phyloP scores from a whole-genome alignment of 2,113 vertebrate species.

The Dryoscopus gambensis region DNA sequence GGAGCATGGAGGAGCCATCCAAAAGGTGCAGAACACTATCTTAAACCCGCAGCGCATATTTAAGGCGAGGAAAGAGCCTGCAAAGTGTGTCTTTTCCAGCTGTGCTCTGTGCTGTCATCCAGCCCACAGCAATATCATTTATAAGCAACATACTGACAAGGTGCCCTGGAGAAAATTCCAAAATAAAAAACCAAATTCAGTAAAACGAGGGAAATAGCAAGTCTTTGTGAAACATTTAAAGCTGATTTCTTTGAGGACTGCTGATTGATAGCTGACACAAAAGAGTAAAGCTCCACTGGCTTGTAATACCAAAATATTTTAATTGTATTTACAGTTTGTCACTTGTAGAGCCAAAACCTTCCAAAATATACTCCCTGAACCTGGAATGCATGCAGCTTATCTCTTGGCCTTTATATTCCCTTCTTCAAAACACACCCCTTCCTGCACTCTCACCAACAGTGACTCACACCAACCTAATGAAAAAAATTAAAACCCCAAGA shows the following conservation, averaged over 20 bases:
- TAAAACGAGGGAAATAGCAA: background rate
- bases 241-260: background rate
- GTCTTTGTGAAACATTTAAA: background rate
- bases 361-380: background rate
- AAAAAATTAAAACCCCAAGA: background rate
- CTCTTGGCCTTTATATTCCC: background rate
- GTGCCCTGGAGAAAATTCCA: background rate
- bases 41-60: background rate
- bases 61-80: background rate
- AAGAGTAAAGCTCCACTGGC: background rate
- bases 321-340: background rate
- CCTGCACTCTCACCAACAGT: background rate
- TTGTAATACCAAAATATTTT: background rate
- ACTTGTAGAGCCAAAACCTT: background rate
- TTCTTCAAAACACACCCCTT: slow-evolving; percentile 18
- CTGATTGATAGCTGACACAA: background rate
- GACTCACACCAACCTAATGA: background rate
- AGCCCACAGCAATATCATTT: background rate
- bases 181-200: background rate
- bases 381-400: background rate
- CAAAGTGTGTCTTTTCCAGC: background rate
- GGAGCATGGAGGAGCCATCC: background rate
- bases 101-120: background rate
- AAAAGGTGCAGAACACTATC: background rate
- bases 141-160: background rate